These are phyloP conservation scores for Nilaparvata lugens DNA, from an alignment of 1,140 invertebrate genomes.

Conservation along the genomic window DNA sequence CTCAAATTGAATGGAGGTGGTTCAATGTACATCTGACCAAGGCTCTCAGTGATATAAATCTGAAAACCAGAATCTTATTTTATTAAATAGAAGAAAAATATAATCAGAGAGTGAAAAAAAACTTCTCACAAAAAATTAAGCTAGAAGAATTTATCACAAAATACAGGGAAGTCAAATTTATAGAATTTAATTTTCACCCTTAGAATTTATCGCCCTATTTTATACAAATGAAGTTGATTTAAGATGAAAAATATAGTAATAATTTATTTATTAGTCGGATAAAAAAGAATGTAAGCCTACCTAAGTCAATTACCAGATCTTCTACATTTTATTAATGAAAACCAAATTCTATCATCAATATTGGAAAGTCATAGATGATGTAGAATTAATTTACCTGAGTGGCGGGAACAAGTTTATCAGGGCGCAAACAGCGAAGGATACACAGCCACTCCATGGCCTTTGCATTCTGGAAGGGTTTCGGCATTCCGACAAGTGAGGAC, in stretches of 20 bases:
- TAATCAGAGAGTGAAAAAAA: no score
- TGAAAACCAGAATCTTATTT: conserved; percentile 31
- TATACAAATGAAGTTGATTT: no score
- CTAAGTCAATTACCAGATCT: no score
- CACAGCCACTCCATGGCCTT: conserved; percentile 52
- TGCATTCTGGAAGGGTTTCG: conserved; percentile 53
- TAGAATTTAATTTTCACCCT: no score
- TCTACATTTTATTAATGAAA: no score
- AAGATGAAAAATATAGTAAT: no score
- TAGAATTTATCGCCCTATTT: no score
- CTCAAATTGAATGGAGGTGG: conserved; percentile 83
- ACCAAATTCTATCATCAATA: no score
- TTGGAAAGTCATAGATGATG: no score
- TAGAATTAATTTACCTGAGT: conserved; percentile 40
- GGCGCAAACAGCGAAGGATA: conserved; percentile 69
- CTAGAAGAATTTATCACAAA: not conserved
- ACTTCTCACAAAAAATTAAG: not conserved
- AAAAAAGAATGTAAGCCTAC: no score
- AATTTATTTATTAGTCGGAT: no score
- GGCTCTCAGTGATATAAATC: conserved; percentile 61
- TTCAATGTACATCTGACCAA: conserved; percentile 74
- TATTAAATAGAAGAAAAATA: not conserved
- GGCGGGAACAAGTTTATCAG: conserved; percentile 73
- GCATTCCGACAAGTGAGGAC: conserved; percentile 59
- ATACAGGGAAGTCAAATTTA: not conserved